Evolutionary conservation across 2,888 invertebrate genomes (phyloP), one percentile per base, ranked within the genome.

Genomic region (Megamerina dolium): DNA sequence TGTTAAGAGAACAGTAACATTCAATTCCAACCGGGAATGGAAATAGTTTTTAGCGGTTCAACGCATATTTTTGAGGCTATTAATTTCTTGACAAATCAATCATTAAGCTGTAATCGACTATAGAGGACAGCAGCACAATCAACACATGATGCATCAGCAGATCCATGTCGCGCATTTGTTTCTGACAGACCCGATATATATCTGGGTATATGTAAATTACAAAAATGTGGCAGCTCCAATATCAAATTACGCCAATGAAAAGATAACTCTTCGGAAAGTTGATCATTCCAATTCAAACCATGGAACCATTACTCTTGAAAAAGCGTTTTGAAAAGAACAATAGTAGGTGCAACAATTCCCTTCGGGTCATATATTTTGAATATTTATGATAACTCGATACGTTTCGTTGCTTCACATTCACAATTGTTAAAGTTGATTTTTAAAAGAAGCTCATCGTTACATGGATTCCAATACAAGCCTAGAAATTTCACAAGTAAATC

Each of bases 1-100:
- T 13, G 43, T 31, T 34, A 46, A 16, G n/a, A 49, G 35, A 2
- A 47, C 18, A 5, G 42, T 46, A n/a, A 46, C 46, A 32, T 44
- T 49, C 16, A 49, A 31, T 33, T 49, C 47, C 6, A 48, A 37
- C 9, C 49, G 41, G 35, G 35, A 18, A 35, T 18, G 4, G 20
- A 20, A 21, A 35, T 35, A 19, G 35, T 18, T 6, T 35, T 35
- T 12, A 35, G 19, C 4, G 35, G 35, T n/a, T 8, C 35, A 18
- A 18, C 35, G 17, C 19, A n/a, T 12, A 13, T 35, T 21, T 35
- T 35, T 4, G 18, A 16, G 5, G 35, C 35, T 19, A 35, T 35
- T n/a, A 35, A 10, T 9, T 21, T 19, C 9, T 18, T 35, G 17
- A 18, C 35, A 14, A 5, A 35, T 8, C 12, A 12, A 19, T 14